These are phyloP conservation scores for Neelides sp. DNA, from an alignment of 1,140 invertebrate species.

Conservation along the genomic window DNA sequence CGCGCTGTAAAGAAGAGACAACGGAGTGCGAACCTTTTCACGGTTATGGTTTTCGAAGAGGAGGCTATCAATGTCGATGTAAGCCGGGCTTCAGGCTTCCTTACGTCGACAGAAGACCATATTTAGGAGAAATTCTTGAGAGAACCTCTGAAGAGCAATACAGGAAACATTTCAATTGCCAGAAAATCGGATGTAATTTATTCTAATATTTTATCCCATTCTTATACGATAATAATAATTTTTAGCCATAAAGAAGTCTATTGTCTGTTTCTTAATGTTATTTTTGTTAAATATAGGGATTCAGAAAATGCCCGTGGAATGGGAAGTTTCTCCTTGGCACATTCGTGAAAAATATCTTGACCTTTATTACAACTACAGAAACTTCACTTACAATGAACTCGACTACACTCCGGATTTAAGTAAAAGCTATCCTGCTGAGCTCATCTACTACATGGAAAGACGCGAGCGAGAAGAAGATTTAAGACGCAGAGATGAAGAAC, in stretches of 20 bases:
- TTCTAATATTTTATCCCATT: constrained; percentile 6
- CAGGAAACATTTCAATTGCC: constrained; percentile 80
- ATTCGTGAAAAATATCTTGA: constrained; percentile 60
- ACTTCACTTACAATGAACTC: constrained; percentile 36
- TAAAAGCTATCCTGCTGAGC: constrained; percentile 5
- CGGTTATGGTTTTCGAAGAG: constrained; percentile 87
- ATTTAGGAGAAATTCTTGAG: constrained; percentile 84
- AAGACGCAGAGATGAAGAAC: no score
- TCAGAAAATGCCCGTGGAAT: constrained; percentile 64
- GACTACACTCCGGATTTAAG: neutral
- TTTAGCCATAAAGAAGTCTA: neutral
- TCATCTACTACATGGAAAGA: no score
- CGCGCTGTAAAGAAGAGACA: constrained; percentile 79
- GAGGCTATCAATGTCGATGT: constrained; percentile 87
- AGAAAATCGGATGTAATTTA: constrained; percentile 79
- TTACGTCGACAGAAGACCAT: constrained; percentile 70
- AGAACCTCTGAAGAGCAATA: constrained; percentile 81
- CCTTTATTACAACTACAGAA: constrained; percentile 55
- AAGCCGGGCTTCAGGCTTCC: constrained; percentile 78
- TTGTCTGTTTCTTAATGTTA: constrained; percentile 11
- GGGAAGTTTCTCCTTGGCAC: constrained; percentile 53
- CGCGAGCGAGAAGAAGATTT: no score
- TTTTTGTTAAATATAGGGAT: constrained; percentile 47
- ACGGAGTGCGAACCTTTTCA: constrained; percentile 95
- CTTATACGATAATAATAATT: no score